Base-by-base conservation (phyloP, 2,888 invertebrate genomes). In the Conus canariensis region DNA sequence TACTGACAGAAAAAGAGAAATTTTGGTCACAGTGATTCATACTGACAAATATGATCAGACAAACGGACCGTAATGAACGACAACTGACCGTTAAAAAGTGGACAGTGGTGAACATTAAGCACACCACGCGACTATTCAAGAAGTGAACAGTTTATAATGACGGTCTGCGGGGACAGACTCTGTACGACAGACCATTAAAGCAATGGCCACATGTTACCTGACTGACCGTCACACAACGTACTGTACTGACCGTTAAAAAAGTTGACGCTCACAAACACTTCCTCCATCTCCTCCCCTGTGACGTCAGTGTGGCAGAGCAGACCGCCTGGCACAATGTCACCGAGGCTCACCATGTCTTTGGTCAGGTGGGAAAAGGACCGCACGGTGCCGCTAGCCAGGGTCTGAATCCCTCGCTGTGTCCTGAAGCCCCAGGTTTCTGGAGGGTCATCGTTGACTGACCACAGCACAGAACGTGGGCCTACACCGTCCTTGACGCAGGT, bases 231-330 rank as follows among this genome's bases (percentile, higher is more conserved):
- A 64, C 60, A 45, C 45, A 45, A 45, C 45, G 45, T 45, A 45
- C 45, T 45, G 45, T 45, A 83, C 86, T 86, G 60, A 86, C 86
- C 86, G 67, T 86, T 86, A 60, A 86, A 86, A n/a, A 86, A 67
- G 86, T 67, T 64, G 86, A 86, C 86, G 22, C 64, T 60, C 45
- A 86, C 64, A 58, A 45, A 22, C 86, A 67, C 7, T 67, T 86
- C 86, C 86, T 67, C 67, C 64, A n/a, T 30, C 64, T 67, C 86
- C 45, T 86, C 86, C 85, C 19, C 60, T 5, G 12, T 22, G 25
- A 25, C 60, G 60, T 60, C 85, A 2, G 86, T 86, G 60, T 86
- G 60, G 45, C 86, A 86, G 45, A 86, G 86, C 19, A 86, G 86
- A 1, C 86, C 67, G 45, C 45, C 64, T 5, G 67, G 86, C 45